Percentiles rank a stretch among this genome's conserved stretches.
Evolutionary conservation across 2,113 vertebrate genomes (phyloP).

Genomic region (Brachyhypopomus gauderio): DNA sequence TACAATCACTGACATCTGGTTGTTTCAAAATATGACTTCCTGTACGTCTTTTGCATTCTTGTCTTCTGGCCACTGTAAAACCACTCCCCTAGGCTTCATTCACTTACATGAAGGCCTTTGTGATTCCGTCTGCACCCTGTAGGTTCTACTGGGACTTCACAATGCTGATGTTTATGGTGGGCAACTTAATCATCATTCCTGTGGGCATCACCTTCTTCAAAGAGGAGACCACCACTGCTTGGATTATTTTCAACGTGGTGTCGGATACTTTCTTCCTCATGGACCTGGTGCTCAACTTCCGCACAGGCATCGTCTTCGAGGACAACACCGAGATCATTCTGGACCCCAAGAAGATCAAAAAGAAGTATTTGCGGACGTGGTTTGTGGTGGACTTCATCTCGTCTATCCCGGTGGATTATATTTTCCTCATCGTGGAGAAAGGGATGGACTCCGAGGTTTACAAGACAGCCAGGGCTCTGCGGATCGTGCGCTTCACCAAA

Average conservation of each 20-base stretch:
- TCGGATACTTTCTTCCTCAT: constrained; percentile 98
- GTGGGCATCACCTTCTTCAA: constrained; percentile 99
- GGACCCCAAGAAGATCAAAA: constrained; percentile 94
- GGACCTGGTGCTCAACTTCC: constrained; percentile 97
- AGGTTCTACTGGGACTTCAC: constrained; percentile 99
- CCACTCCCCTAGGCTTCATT: background rate
- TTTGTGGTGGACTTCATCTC: constrained; percentile 98
- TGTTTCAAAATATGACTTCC: too few species aligned
- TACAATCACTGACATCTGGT: too few species aligned
- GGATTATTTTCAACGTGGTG: constrained; percentile 98
- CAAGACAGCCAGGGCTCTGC: constrained; percentile 91
- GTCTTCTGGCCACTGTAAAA: background rate
- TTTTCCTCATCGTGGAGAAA: constrained; percentile 98
- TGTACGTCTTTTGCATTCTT: background rate
- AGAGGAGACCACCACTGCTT: constrained; percentile 94
- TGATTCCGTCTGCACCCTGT: background rate
- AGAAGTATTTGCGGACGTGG: constrained; percentile 95
- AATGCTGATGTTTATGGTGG: constrained; percentile 98
- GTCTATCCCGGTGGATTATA: constrained; percentile 98
- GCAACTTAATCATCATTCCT: constrained; percentile 97
- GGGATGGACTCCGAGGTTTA: constrained; percentile 98
- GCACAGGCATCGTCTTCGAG: constrained; percentile 95
- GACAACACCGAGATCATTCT: constrained; percentile 99
- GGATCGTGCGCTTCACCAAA: constrained; percentile 96
- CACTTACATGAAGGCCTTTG: background rate